Evolutionary conservation across 2,797 vertebrate species (phyloP), one percentile per base, ranked within the genome.

Genomic region (Pseudomugil tenellus): DNA sequence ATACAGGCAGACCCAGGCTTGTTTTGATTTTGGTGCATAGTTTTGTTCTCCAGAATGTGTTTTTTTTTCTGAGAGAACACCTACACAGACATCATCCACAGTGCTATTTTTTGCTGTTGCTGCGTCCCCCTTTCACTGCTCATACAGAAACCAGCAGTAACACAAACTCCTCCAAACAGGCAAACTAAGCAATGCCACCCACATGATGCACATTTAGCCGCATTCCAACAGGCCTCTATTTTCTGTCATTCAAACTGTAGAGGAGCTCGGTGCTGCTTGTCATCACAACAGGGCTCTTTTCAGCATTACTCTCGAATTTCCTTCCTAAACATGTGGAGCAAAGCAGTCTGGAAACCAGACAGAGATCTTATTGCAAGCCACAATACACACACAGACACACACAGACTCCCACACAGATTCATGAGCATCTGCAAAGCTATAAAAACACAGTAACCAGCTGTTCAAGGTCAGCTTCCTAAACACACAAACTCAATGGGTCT

Each of bases 401-500:
- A 35, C 19, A 48, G 14, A 16, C 37, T 39, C 37, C 13, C 52
- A 70, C 56, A 54, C 16, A 23, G n/a, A 77, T 53, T 62, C 46
- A 59, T 26, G 57, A 39, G 51, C 61, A 54, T 48, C 35, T 61
- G 58, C 63, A 67, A 70, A 77, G 67, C 76, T 84, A 77, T 80
- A 58, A 86, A 88, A 89, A 89, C 84, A 88, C 46, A 62, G 58
- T 28, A 63, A 66, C 70, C 80, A 85, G 89, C 88, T 87, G 90
- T 64, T 79, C 63, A 72, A 79, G 83, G 81, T 80, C 83, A 84
- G 79, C 83, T 80, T 66, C 78, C 73, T 83, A 43, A 84, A 88
- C 80, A 87, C 77, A 84, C 74, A 83, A 67, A 70, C 84, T 76
- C 76, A 72, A 32, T 57, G 63, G 73, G 72, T 52, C 78, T 63